Evolutionary conservation across 2,888 invertebrate genomes (phyloP).

Genomic region (Lasioglossum lativentre): DNA sequence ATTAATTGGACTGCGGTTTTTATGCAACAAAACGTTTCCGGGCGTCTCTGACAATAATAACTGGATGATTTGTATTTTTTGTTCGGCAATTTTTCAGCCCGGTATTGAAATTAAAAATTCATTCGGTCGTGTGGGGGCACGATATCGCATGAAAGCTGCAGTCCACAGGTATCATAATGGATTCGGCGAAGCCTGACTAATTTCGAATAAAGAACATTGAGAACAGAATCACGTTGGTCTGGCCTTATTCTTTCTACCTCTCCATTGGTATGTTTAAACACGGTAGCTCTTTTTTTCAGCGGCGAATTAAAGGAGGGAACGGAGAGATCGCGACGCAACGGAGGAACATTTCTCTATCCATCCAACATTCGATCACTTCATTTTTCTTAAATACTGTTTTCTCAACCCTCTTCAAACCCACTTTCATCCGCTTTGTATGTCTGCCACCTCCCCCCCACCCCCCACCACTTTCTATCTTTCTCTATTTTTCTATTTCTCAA

Average conservation of each 20-base stretch:
- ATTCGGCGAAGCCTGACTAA: background rate
- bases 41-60: background rate
- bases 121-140: background rate
- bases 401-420: slow-evolving; percentile 10
- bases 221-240: background rate
- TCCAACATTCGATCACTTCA: slow-evolving; percentile 11
- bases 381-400: background rate
- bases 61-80: background rate
- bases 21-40: background rate
- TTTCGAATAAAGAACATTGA: slow-evolving; percentile 6
- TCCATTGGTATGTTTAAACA: background rate
- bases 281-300: slow-evolving; percentile 5
- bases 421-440: slow-evolving; percentile 35
- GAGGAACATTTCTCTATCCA: slow-evolving; percentile 10
- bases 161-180: background rate
- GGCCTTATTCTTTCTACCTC: background rate
- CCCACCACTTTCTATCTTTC: no score
- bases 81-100: background rate
- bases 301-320: background rate
- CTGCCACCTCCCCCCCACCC: background rate
- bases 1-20: background rate
- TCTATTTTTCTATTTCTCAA: slow-evolving; percentile 22
- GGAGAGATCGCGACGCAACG: slow-evolving; percentile 17
- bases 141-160: background rate
- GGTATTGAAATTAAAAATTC: background rate